Evolutionary conservation across 1,140 invertebrate genomes (phyloP), one percentile per base, ranked within the genome.

Genomic region (Bombus affinis): DNA sequence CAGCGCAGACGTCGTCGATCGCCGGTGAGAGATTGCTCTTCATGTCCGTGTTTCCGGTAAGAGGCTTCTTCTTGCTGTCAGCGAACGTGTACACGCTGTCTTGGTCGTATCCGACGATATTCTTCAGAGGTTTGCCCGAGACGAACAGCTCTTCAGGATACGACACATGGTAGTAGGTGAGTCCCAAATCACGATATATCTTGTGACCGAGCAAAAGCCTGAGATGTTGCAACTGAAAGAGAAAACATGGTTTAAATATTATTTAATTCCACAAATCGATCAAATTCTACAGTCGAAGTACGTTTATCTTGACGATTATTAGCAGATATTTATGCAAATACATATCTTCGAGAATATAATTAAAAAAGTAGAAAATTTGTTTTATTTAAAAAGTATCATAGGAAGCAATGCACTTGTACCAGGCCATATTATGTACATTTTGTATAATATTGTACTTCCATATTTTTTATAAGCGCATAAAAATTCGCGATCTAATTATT

Each of bases 51-150:
- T 88, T 95, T 72, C 96, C 96, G 81, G 93, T 92, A 1, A 96
- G 90, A 1, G 95, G 94, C 86, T 95, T 96, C 89, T 96, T 96
- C 91, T 97, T 97, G 72, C 92, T 95, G 76, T 96, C 96, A 82
- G 95, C 94, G 12, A 96, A 95, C 57, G 96, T 96, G 86, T 96
- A 95, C 1, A 95, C 96, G 70, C 93, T 94, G 6, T 95, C 87
- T 3, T 92, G 88, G 90, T 96, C 96, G 83, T 95, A 96, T 25
- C 96, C 96, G 9, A 96, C 94, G 57, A 96, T 91, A 74, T 95
- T 95, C 83, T 95, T 95, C 8, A 96, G 93, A 39, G 94, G 86
- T 68, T 96, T 96, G 25, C 93, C 94, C 12, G 89, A 91, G 5
- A 94, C 88, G 13, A 90, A 78, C 25, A 95, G 82, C 18, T 95